A percentile compares a stretch with the other conserved stretches of the same genome.
Evolutionary conservation across 2,888 invertebrate genomes (phyloP).

Genomic region (Orchesella flavescens): DNA sequence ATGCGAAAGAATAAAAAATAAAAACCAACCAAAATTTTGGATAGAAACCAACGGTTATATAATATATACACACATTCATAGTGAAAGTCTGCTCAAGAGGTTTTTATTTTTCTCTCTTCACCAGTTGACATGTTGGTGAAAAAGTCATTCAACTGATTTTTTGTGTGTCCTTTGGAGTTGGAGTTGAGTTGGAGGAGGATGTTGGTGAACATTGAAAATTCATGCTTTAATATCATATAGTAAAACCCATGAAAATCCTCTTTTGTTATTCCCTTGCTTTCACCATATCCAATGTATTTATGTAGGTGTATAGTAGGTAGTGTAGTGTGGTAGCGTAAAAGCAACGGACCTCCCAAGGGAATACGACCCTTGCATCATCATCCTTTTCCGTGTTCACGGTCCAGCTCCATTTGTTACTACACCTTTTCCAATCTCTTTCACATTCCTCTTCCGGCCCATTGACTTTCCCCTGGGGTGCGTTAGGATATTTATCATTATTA

Average conservation of each 20-base stretch:
- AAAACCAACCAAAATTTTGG: no score
- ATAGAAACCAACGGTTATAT: no score
- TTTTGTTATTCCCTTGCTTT: background rate
- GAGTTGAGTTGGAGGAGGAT: no score
- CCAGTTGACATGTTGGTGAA: no score
- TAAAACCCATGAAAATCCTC: background rate
- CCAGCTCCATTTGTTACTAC: conserved; percentile 54
- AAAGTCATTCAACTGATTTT: no score
- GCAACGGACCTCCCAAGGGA: conserved; percentile 44
- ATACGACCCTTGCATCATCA: conserved; percentile 44
- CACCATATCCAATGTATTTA: background rate
- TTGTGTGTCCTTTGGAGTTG: no score
- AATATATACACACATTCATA: no score
- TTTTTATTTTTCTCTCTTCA: no score
- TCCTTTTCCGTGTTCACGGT: conserved; percentile 52
- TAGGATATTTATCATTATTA: conserved; percentile 58
- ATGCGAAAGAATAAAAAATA: no score
- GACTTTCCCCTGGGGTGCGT: conserved; percentile 60
- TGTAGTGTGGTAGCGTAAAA: background rate
- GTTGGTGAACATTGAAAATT: no score
- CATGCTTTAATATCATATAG: no score
- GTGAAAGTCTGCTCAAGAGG: no score
- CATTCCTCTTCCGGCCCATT: conserved; percentile 57
- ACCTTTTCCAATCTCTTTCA: conserved; percentile 53
- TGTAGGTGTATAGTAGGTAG: background rate